Base-by-base conservation (phyloP, 1,140 invertebrate genomes). In the Drosophila nigromelanica region DNA sequence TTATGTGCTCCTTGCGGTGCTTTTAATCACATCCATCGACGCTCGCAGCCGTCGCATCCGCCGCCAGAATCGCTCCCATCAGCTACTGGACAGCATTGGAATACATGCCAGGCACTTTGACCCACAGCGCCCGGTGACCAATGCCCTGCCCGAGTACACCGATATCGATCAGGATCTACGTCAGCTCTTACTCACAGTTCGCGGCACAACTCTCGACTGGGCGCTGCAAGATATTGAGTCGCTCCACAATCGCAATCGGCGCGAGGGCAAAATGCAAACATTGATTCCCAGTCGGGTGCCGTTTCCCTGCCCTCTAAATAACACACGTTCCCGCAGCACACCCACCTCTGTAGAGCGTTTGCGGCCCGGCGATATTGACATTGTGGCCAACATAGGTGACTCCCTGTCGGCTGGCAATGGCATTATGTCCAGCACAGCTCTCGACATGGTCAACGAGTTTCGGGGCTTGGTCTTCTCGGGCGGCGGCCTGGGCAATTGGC, bases 351-450 rank as follows among this genome's bases (percentile, higher is more conserved):
- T 89, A n/a, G 73, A 89, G 75, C 58, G 91, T 47, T 76, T 96
- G 10, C 92, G 94, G 67, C 95, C 95, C 2, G 94, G 94, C 35
- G 95, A 96, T 77, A 94, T 96, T 14, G 94, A 95, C 50, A 92
- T 96, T 0, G 92, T 96, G 35, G 95, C 90, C 1, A 94, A 95
- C 7, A 91, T 96, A 18, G 95, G 95, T 1, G 95, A 96, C 79
- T 96, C 95, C 0, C 86, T 96, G 4, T 94, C 94, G 0, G 95
- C 95, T 5, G 95, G 94, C 35, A 93, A 93, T 68, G 95, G 95
- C 8, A 90, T 93, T 3, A 62, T 91, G 27, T 90, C 90, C 1
- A 69, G 63, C n/a, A 73, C 40, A n/a, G 61, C 75, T 3, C 10
- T 90, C 1, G 78, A 91, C 21, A 64, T 91, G 59, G 45, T 90